A percentile compares a stretch with the other conserved stretches of the same genome.
phyloP scores from a whole-genome alignment of 2,113 vertebrate species.

The Axis porcinus region DNA sequence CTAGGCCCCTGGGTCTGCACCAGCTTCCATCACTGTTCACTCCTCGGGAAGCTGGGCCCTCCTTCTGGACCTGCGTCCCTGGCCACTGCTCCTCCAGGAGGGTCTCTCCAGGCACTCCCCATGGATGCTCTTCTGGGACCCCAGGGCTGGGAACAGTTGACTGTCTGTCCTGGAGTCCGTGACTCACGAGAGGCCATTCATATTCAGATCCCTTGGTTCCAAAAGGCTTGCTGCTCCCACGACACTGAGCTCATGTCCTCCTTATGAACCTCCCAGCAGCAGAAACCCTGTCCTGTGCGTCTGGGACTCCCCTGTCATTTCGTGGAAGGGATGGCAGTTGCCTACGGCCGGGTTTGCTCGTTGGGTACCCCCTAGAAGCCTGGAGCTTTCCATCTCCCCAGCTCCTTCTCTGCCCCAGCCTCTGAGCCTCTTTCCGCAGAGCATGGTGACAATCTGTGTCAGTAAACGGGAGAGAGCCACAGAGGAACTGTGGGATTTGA shows the following conservation, averaged over 20 bases:
- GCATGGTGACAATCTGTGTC: rapidly evolving
- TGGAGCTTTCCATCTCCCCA: not conserved
- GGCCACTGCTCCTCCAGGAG: not conserved
- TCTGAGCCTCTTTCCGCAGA: not conserved
- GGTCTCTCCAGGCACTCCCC: not conserved
- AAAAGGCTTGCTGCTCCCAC: not conserved
- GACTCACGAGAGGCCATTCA: not conserved
- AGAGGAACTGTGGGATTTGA: rapidly evolving
- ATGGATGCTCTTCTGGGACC: not conserved
- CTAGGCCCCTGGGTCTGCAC: rapidly evolving
- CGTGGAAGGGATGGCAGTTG: rapidly evolving
- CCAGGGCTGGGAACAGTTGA: rapidly evolving
- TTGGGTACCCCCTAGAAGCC: not conserved
- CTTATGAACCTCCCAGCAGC: not conserved
- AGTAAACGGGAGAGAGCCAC: no score
- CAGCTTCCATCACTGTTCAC: rapidly evolving
- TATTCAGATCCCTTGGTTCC: not conserved
- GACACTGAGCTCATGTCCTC: rapidly evolving
- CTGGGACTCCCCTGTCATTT: rapidly evolving
- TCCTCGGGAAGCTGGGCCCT: not conserved
- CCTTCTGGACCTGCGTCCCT: not conserved
- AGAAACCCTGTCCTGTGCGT: rapidly evolving
- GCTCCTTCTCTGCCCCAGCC: not conserved
- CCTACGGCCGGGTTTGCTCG: rapidly evolving
- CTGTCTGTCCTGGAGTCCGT: rapidly evolving